phyloP scores from a whole-genome alignment of 2,797 vertebrate species.

The Sebastes ruberrimus region DNA sequence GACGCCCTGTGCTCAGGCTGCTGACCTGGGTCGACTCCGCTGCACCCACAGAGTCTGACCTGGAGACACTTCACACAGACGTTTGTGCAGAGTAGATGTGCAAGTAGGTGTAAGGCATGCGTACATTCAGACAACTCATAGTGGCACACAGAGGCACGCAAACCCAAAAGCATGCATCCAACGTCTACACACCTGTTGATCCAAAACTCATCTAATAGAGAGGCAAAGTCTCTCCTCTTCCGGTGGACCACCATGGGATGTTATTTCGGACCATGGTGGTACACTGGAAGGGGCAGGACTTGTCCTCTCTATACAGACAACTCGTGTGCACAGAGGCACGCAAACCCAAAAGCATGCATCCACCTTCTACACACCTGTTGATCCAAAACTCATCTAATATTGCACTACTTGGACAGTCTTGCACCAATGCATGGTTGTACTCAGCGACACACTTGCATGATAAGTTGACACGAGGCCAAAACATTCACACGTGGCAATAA shows the following conservation, averaged over 20 bases:
- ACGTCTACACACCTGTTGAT: slow-evolving; percentile 3
- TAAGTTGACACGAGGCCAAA: background rate
- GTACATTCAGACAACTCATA: background rate
- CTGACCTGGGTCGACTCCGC: slow-evolving; percentile 17
- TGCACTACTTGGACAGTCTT: background rate
- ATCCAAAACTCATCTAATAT: too few species aligned
- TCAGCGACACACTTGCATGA: background rate
- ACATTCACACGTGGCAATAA: background rate
- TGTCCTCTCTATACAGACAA: too few species aligned
- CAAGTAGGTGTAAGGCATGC: background rate
- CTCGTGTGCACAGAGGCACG: too few species aligned
- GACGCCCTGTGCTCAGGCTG: slow-evolving; percentile 6
- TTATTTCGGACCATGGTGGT: too few species aligned
- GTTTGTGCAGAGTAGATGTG: background rate
- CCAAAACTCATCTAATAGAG: background rate
- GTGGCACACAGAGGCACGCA: background rate
- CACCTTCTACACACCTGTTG: too few species aligned
- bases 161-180: background rate
- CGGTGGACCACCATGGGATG: too few species aligned
- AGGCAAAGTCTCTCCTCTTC: too few species aligned
- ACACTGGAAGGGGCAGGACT: too few species aligned
- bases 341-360: too few species aligned
- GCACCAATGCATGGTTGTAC: background rate
- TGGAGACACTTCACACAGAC: background rate
- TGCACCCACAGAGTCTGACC: slow-evolving; percentile 20